These are phyloP conservation scores for Ophion ventricosus DNA, from an alignment of 2,888 invertebrate species.

Conservation along the genomic window DNA sequence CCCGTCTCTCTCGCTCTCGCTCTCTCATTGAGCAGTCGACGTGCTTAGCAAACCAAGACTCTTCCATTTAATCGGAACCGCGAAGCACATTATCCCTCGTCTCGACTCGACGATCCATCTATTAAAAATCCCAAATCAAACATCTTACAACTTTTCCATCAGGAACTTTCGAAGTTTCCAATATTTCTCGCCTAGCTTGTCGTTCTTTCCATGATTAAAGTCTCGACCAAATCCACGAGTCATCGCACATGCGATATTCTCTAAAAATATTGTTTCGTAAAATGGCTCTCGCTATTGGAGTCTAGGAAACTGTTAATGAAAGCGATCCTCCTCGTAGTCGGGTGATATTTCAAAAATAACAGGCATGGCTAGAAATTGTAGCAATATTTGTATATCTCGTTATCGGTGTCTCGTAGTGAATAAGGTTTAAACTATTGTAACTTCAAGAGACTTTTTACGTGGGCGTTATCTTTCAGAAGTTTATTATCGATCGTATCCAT, in stretches of 20 bases:
- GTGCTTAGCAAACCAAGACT: conserved; percentile 42
- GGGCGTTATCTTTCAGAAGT: not conserved
- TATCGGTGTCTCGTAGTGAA: not conserved
- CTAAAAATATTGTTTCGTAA: not conserved
- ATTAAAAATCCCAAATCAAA: conserved; percentile 54
- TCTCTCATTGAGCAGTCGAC: conserved; percentile 16
- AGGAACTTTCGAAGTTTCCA: conserved; percentile 46
- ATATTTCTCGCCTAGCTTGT: conserved; percentile 3
- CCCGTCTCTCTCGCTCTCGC: not conserved
- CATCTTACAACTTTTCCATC: conserved; percentile 62
- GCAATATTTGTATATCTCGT: not conserved
- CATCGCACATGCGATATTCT: not conserved
- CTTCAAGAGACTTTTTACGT: not conserved
- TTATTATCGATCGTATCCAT: not conserved
- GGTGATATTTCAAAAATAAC: not conserved
- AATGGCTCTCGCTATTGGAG: not conserved
- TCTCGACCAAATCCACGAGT: not conserved
- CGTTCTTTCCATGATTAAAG: conserved; percentile 15
- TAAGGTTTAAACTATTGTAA: too few species aligned
- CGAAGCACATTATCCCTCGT: conserved; percentile 9
- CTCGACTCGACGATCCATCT: conserved; percentile 37
- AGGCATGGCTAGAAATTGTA: not conserved
- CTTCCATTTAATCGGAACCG: conserved; percentile 17
- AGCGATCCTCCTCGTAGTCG: not conserved
- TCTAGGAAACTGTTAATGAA: not conserved